Evolutionary conservation across 2,797 vertebrate species (phyloP).

Genomic region (Peromyscus nudipes): DNA sequence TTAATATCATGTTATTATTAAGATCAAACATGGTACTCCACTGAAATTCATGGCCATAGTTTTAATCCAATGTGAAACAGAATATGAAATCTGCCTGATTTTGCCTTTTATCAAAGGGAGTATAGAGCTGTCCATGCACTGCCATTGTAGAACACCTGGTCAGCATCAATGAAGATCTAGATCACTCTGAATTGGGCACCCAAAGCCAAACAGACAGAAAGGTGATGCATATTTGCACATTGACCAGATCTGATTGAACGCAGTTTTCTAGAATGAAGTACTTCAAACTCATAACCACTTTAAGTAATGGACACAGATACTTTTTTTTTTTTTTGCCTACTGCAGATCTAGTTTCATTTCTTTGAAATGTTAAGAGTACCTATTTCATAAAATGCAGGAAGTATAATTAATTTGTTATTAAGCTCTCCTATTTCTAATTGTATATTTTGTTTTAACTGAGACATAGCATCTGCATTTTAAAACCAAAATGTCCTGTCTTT

Average conservation of each 20-base stretch:
- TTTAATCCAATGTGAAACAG: conserved; percentile 58
- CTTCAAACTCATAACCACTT: conserved; percentile 66
- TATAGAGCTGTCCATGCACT: background rate
- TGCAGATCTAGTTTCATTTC: conserved; percentile 67
- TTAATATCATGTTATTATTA: conserved; percentile 72
- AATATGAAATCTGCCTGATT: background rate
- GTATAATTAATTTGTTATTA: conserved; percentile 76
- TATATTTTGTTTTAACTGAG: conserved; percentile 67
- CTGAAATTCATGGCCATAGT: conserved; percentile 19
- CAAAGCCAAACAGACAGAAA: background rate
- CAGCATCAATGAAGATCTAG: background rate
- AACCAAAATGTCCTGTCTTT: conserved; percentile 64
- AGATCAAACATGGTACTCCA: conserved; percentile 37
- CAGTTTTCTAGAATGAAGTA: conserved; percentile 69
- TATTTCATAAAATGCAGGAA: conserved; percentile 75
- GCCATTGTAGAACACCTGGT: background rate
- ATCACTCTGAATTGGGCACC: background rate
- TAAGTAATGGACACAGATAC: conserved; percentile 23
- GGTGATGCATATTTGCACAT: background rate
- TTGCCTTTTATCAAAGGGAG: conserved; percentile 61
- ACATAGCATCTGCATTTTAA: conserved; percentile 58
- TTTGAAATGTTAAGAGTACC: conserved; percentile 40
- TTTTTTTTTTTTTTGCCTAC: conserved; percentile 15
- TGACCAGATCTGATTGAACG: conserved; percentile 66
- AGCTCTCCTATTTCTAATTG: conserved; percentile 69